phyloP scores from a whole-genome alignment of 2,113 vertebrate genomes.

The Ceratotherium simum region DNA sequence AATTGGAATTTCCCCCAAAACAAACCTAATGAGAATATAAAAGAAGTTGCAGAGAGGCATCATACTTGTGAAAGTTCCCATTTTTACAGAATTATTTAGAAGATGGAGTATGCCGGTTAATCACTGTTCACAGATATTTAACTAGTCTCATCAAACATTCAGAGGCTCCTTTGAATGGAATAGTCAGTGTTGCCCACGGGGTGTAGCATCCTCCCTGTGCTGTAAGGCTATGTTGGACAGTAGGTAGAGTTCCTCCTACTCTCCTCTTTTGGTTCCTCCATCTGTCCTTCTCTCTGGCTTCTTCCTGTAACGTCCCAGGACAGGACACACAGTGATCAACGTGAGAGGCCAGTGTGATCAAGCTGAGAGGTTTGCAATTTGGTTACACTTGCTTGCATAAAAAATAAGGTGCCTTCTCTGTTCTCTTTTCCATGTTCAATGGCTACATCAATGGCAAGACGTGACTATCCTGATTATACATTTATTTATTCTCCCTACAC shows the following conservation, averaged over 20 bases:
- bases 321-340: no score
- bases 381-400: not conserved
- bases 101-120: not conserved
- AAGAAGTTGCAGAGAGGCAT: not conserved
- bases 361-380: not conserved
- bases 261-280: no score
- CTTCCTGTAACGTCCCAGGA: not conserved
- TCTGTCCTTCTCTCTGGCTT: not conserved
- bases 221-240: not conserved
- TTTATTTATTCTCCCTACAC: not conserved
- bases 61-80: not conserved
- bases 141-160: not conserved
- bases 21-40: not conserved
- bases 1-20: not conserved
- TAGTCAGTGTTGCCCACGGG: accelerated
- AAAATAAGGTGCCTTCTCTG: not conserved
- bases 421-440: not conserved
- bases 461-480: not conserved
- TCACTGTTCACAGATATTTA: not conserved
- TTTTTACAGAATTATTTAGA: not conserved
- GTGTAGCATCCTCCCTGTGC: not conserved
- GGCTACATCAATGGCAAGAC: not conserved
- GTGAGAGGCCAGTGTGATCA: not conserved
- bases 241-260: not conserved
- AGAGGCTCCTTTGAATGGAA: not conserved